Evolutionary conservation across 2,113 vertebrate genomes (phyloP).

Genomic region (Myxocyprinus asiaticus): DNA sequence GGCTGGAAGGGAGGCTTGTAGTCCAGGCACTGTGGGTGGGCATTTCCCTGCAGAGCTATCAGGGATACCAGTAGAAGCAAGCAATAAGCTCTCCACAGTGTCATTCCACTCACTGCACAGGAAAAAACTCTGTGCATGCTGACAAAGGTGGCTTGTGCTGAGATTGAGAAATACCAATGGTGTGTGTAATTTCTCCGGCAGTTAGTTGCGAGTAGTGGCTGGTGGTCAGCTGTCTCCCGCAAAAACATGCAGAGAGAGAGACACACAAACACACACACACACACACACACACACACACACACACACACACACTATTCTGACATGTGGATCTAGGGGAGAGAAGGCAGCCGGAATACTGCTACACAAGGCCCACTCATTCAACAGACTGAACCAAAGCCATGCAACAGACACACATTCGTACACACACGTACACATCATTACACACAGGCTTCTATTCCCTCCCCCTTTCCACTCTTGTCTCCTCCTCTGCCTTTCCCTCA

Average conservation of each 20-base stretch:
- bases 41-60: constrained; percentile 58
- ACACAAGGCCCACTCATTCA: constrained; percentile 72
- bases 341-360: constrained; percentile 27
- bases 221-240: constrained; percentile 3
- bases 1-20: constrained; percentile 82
- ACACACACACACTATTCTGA: constrained; percentile 29
- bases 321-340: constrained; percentile 41
- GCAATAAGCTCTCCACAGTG: constrained; percentile 14
- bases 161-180: constrained; percentile 26
- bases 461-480: constrained; percentile 39
- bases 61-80: constrained; percentile 61
- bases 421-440: neutral
- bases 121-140: neutral
- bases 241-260: neutral
- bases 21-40: constrained; percentile 80
- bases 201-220: constrained; percentile 2
- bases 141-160: constrained; percentile 27
- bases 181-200: neutral
- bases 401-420: constrained; percentile 42
- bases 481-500: constrained; percentile 42
- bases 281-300: constrained; percentile 1
- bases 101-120: constrained; percentile 36
- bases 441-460: constrained; percentile 36
- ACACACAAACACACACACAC: neutral
- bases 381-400: constrained; percentile 67